A percentile compares a stretch with the other conserved stretches of the same genome.
These are phyloP conservation scores for Heterodera filipjevi DNA, from an alignment of 2,888 invertebrate species.

Conservation along the genomic window DNA sequence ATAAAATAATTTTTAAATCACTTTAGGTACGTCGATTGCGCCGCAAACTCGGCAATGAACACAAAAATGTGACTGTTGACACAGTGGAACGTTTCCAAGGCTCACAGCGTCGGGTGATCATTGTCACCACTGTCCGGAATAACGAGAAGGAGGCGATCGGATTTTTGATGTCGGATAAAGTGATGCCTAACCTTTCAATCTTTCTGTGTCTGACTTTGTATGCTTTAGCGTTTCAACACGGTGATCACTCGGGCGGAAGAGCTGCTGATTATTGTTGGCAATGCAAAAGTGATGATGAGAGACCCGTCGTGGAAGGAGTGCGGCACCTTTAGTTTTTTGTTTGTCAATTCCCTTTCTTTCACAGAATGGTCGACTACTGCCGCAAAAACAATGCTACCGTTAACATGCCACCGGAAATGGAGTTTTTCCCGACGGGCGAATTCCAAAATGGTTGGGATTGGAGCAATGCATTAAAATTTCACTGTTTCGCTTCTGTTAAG, in stretches of 20 bases:
- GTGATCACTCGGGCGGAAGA: constrained; percentile 46
- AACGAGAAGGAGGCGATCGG: constrained; percentile 34
- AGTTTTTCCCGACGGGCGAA: not conserved
- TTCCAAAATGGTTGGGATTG: too few species aligned
- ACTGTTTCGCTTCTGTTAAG: too few species aligned
- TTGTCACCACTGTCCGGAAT: constrained; percentile 39
- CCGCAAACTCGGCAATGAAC: not conserved
- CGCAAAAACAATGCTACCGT: constrained; percentile 13
- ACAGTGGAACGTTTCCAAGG: constrained; percentile 47
- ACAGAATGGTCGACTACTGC: constrained; percentile 19
- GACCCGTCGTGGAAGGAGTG: constrained; percentile 39
- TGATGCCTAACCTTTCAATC: not conserved
- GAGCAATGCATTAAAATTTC: too few species aligned
- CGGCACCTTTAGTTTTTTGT: not conserved
- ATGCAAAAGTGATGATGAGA: constrained; percentile 31
- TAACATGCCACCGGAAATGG: not conserved
- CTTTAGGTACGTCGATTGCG: constrained; percentile 33
- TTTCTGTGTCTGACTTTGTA: not conserved
- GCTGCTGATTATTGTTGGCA: constrained; percentile 43
- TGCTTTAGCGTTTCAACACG: constrained; percentile 44
- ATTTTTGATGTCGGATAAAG: constrained; percentile 38
- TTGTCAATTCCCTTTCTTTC: not conserved
- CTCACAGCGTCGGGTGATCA: constrained; percentile 47
- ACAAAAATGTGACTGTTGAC: constrained; percentile 41
- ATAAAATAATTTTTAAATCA: too few species aligned